phyloP scores from a whole-genome alignment of 2,113 vertebrate species.

The Cygnus atratus region DNA sequence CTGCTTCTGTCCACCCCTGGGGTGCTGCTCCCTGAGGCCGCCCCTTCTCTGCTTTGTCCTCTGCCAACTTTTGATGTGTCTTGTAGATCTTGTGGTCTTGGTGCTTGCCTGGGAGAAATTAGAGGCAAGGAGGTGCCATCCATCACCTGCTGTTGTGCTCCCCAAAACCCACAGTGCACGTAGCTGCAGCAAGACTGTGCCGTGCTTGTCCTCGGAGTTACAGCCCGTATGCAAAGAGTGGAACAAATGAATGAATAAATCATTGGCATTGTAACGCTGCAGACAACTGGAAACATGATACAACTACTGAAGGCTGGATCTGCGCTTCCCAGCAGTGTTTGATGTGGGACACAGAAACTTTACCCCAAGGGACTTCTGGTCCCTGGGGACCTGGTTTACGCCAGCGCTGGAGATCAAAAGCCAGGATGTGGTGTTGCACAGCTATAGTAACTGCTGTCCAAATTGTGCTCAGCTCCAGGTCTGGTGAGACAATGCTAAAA shows the following conservation, averaged over 20 bases:
- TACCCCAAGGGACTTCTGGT: constrained; percentile 17
- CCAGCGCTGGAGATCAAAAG: constrained; percentile 50
- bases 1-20: not conserved
- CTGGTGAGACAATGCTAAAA: constrained; percentile 41
- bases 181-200: not conserved
- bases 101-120: not conserved
- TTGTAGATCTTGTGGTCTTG: not conserved
- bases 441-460: not conserved
- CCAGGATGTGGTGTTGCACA: constrained; percentile 53
- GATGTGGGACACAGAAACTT: constrained; percentile 37
- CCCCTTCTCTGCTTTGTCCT: not conserved
- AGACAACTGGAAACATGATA: constrained; percentile 56
- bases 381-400: constrained; percentile 17
- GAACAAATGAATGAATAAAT: constrained; percentile 59
- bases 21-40: not conserved
- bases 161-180: accelerated
- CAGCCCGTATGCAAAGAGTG: not conserved
- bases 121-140: not conserved
- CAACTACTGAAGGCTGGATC: constrained; percentile 40
- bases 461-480: constrained; percentile 12
- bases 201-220: not conserved
- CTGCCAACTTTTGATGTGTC: not conserved
- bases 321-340: constrained; percentile 32
- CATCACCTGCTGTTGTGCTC: not conserved
- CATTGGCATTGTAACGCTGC: constrained; percentile 18